Evolutionary conservation across 2,113 vertebrate species (phyloP).

Genomic region (Leptobrachium ailaonicum): DNA sequence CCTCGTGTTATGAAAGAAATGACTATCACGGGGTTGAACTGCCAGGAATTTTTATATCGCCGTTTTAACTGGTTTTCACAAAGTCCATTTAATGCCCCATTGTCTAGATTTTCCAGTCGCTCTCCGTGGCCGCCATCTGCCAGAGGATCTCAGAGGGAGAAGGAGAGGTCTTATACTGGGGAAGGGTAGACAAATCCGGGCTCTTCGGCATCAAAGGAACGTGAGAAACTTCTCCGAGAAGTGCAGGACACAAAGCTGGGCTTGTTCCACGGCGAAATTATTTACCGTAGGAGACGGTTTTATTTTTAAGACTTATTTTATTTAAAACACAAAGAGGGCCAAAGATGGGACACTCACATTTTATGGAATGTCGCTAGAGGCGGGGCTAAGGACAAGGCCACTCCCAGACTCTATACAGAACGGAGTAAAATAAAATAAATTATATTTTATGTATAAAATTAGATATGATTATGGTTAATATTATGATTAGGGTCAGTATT

Average conservation of each 20-base stretch:
- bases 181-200: neutral
- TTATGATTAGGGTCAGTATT: too few relatives aligned
- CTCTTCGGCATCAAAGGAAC: neutral
- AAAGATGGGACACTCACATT: too few relatives aligned
- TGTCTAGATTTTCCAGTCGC: slow-evolving; percentile 2
- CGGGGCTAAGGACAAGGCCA: too few relatives aligned
- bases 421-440: too few relatives aligned
- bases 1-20: slow-evolving; percentile 34
- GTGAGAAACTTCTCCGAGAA: neutral
- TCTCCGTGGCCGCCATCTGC: slow-evolving; percentile 6
- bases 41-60: slow-evolving; percentile 21
- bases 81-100: slow-evolving; percentile 9
- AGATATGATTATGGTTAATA: too few relatives aligned
- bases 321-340: too few relatives aligned
- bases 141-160: neutral
- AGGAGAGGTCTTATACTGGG: neutral
- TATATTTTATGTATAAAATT: too few relatives aligned
- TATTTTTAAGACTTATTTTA: too few relatives aligned
- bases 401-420: too few relatives aligned
- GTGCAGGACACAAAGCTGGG: neutral
- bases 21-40: slow-evolving; percentile 24
- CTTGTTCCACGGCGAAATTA: too few relatives aligned
- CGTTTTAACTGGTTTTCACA: slow-evolving; percentile 1
- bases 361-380: too few relatives aligned
- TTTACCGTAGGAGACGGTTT: too few relatives aligned